Conservation (phyloP, 1,140 invertebrate species). For the Cataglyphis hispanica region DNA sequence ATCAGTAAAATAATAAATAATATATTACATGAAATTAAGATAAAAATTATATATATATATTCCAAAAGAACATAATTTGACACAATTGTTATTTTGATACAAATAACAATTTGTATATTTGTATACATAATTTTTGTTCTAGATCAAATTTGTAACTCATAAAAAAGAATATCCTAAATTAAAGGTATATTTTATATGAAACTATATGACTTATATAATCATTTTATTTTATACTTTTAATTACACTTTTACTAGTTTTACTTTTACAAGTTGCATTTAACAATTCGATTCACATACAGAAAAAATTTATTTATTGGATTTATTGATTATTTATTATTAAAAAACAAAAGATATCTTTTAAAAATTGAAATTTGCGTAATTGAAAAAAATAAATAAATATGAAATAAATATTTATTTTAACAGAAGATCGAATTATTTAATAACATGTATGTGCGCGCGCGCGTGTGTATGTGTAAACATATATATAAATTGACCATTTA, state of each 20-base stretch:
- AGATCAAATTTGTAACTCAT: no score
- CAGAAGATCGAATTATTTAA: slow-evolving; percentile 5
- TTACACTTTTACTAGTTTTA: not conserved
- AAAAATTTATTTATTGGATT: not conserved
- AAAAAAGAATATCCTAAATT: not conserved
- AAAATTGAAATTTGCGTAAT: not conserved
- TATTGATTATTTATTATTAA: not conserved
- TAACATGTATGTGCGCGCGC: no score
- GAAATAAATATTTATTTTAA: not conserved
- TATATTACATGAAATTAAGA: not conserved
- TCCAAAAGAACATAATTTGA: not conserved
- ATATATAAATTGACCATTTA: not conserved
- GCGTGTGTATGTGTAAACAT: no score
- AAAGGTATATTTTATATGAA: not conserved
- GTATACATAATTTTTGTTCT: not conserved
- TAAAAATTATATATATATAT: not conserved
- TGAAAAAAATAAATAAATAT: not conserved
- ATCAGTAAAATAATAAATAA: not conserved
- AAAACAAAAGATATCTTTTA: not conserved
- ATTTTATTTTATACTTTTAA: no score
- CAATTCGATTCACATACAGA: not conserved
- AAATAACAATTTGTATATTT: not conserved
- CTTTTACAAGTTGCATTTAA: no score
- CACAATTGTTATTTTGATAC: not conserved
- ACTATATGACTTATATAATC: not conserved